Percentiles rank a stretch among this genome's conserved stretches.
Evolutionary conservation across 2,888 invertebrate species (phyloP).

Genomic region (Cheilosia scutellata): DNA sequence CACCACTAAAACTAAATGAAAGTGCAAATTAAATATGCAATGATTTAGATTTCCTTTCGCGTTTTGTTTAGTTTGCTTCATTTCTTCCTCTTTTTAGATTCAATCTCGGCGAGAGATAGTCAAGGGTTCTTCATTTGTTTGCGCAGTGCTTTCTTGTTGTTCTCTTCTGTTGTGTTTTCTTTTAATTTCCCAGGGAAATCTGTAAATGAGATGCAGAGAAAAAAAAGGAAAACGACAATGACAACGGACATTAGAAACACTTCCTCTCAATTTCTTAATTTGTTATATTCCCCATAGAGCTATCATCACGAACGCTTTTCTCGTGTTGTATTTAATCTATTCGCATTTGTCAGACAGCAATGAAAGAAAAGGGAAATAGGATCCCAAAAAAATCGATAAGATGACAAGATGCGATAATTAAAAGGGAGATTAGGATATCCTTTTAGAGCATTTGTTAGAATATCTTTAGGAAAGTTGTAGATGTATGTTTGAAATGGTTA

Average conservation of each 20-base stretch:
- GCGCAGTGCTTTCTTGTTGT: background rate
- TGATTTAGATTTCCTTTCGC: constrained; percentile 63
- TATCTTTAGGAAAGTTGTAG: no score
- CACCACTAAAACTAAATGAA: constrained; percentile 54
- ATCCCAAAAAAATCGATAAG: constrained; percentile 12
- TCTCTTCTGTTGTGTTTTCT: constrained; percentile 2
- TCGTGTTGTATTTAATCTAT: background rate
- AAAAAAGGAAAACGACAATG: constrained; percentile 5
- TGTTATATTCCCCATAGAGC: constrained; percentile 15
- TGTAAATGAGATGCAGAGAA: constrained; percentile 18
- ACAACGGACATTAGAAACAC: constrained; percentile 39
- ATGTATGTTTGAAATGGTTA: no score
- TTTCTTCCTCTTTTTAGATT: constrained; percentile 32
- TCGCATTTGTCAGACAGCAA: constrained; percentile 3
- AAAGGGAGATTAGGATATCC: constrained; percentile 42
- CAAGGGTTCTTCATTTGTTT: constrained; percentile 24
- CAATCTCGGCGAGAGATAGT: constrained; percentile 17
- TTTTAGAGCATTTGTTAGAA: background rate
- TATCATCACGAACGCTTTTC: constrained; percentile 5
- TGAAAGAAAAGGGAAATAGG: constrained; percentile 1
- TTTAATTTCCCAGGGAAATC: constrained; percentile 5
- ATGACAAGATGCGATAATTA: constrained; percentile 50
- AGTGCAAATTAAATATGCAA: constrained; percentile 74
- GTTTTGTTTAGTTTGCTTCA: constrained; percentile 48
- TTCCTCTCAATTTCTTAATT: constrained; percentile 47